Evolutionary conservation across 2,888 invertebrate species (phyloP), one percentile per base, ranked within the genome.

Genomic region (Mesorhabditis sp.): DNA sequence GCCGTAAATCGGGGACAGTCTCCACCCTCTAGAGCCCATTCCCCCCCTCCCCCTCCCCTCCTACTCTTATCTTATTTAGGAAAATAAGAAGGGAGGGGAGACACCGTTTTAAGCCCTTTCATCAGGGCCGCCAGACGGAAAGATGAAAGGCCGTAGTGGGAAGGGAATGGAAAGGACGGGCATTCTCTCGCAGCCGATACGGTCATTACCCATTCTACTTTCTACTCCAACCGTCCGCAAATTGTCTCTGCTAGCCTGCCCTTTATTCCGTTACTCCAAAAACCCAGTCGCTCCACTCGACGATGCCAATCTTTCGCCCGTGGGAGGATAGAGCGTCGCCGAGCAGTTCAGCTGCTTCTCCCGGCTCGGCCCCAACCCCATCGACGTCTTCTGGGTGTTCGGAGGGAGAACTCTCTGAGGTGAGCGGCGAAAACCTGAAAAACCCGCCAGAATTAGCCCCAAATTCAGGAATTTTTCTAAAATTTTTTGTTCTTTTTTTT

Each of bases 31-130:
- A 28, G 28, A 28, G 28, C 28, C 28, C 28, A 28, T 28, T 28
- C 28, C 28, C 28, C 28, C 2, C 28, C 28, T 28, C 28, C 28
- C 28, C 28, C 28, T 28, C 28, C 28, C 28, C 28, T 28, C 28
- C 28, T 28, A 28, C 28, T 28, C 28, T 28, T 28, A 28, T 28
- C 58, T 50, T n/a, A 50, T 50, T 50, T 13, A n/a, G 58, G 7
- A n/a, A 50, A 50, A 50, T 50, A n/a, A 13, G 58, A n/a, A 50
- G 58, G 58, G 58, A n/a, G n/a, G 58, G n/a, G 58, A 50, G 10
- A n/a, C 7, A n/a, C 58, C 58, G 58, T 13, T 28, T 10, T 13
- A 50, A 50, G 58, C 58, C 28, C 28, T 28, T 28, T 28, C 28
- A 28, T 28, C 28, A 28, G 28, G 28, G 28, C 28, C 28, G 28